These are phyloP conservation scores for Tachystola acroxantha DNA, from an alignment of 2,888 invertebrate genomes.

Conservation along the genomic window DNA sequence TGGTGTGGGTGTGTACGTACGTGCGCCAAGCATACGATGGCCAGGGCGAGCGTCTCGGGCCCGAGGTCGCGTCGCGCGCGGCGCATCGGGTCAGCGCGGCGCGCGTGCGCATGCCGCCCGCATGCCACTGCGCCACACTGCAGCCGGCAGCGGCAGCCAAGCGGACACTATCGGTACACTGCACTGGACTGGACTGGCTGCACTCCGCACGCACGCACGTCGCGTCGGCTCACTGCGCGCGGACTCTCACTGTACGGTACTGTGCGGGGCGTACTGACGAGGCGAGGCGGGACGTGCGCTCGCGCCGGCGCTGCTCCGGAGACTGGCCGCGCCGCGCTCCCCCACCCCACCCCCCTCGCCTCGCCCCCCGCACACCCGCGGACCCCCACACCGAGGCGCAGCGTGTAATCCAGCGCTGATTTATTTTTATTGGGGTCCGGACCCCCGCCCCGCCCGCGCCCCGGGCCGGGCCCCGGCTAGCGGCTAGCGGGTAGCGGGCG, in stretches of 20 bases:
- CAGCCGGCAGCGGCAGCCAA: conserved; percentile 6
- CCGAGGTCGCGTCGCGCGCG: conserved; percentile 55
- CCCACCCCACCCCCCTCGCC: conserved; percentile 8
- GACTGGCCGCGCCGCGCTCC: conserved; percentile 28
- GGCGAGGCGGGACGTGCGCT: conserved; percentile 33
- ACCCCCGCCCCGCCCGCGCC: conserved; percentile 6
- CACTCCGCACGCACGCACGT: conserved; percentile 18
- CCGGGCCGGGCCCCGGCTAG: conserved; percentile 3
- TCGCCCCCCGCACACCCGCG: too few species aligned
- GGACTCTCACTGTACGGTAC: too few species aligned
- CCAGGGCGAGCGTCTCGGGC: conserved; percentile 24
- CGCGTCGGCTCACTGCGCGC: neutral
- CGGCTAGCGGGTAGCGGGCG: conserved; percentile 1
- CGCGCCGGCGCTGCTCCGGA: conserved; percentile 47
- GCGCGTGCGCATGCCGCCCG: conserved; percentile 26
- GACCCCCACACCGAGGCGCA: conserved; percentile 19
- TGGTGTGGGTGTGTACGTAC: conserved; percentile 41
- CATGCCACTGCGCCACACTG: conserved; percentile 33
- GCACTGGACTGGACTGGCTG: conserved; percentile 42
- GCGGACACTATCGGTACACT: neutral
- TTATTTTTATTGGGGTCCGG: too few species aligned
- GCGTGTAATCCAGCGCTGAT: too few species aligned
- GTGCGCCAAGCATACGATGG: conserved; percentile 62
- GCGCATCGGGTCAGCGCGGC: conserved; percentile 56
- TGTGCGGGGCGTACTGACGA: neutral